These are phyloP conservation scores for Syrphus vitripennis DNA, from an alignment of 2,888 invertebrate genomes.

Conservation along the genomic window DNA sequence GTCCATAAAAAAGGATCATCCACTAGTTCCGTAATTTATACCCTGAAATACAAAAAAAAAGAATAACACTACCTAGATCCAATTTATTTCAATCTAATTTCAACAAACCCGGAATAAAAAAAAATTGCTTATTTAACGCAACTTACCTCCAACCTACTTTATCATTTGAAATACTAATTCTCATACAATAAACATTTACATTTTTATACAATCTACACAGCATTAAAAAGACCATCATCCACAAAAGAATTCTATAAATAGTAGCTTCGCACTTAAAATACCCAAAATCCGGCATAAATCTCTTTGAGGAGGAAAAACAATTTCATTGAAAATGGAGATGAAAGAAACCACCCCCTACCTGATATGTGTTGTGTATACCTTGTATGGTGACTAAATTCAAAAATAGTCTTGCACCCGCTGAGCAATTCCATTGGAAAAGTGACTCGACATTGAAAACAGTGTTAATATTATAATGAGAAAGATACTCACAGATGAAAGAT, in stretches of 20 bases:
- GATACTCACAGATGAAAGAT: slow-evolving; percentile 84
- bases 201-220: not conserved
- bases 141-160: not conserved
- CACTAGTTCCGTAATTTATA: too few species aligned
- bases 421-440: slow-evolving; percentile 3
- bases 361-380: too few species aligned
- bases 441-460: slow-evolving; percentile 15
- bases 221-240: not conserved
- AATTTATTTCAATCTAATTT: not conserved
- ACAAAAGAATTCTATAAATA: slow-evolving; percentile 35
- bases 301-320: not conserved
- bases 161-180: not conserved
- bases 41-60: not conserved
- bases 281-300: slow-evolving; percentile 7
- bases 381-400: slow-evolving; percentile 10
- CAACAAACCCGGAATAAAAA: not conserved
- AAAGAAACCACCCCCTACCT: slow-evolving; percentile 58
- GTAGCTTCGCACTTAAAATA: slow-evolving; percentile 15
- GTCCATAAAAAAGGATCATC: too few species aligned
- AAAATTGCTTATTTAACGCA: not conserved
- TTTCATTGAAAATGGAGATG: not conserved
- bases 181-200: not conserved
- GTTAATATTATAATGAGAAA: not conserved
- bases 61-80: not conserved
- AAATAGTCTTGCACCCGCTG: slow-evolving; percentile 61